These are phyloP conservation scores for Aspidapion aeneum DNA, from an alignment of 2,888 invertebrate genomes.

Conservation along the genomic window DNA sequence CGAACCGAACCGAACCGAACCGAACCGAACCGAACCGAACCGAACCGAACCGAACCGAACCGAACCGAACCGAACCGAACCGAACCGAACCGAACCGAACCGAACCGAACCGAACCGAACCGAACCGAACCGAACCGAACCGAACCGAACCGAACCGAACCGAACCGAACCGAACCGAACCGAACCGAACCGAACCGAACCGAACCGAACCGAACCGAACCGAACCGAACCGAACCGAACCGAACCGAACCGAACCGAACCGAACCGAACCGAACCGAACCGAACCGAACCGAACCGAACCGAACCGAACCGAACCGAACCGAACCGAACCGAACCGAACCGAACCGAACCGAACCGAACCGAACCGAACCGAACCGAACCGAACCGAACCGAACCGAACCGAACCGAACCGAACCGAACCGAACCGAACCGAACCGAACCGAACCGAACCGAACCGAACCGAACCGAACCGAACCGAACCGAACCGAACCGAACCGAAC, in stretches of 20 bases:
- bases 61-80: no score
- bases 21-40: no score
- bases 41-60: no score
- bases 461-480: not conserved
- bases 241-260: not conserved
- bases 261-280: not conserved
- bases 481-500: not conserved
- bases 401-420: not conserved
- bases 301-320: not conserved
- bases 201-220: not conserved
- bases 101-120: slow-evolving; percentile 32
- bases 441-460: not conserved
- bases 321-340: not conserved
- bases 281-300: no score
- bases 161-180: not conserved
- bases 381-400: not conserved
- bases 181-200: not conserved
- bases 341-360: slow-evolving; percentile 9
- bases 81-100: no score
- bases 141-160: not conserved
- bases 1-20: no score
- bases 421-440: not conserved
- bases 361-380: slow-evolving; percentile 24
- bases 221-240: not conserved
- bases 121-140: not conserved